Evolutionary conservation across 2,888 invertebrate genomes (phyloP), one percentile per base, ranked within the genome.

Genomic region (Dryobota labecula): DNA sequence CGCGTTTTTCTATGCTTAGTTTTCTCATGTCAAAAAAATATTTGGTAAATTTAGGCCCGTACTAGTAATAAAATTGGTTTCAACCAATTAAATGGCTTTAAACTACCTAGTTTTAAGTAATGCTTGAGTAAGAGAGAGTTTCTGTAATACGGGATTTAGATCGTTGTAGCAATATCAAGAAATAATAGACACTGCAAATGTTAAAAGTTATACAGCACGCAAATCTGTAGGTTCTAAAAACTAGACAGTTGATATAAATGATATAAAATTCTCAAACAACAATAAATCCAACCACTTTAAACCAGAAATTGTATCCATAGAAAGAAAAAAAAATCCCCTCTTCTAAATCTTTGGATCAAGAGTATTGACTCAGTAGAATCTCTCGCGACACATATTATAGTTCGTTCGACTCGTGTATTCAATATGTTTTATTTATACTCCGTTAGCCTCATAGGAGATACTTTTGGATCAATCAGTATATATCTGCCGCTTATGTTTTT

Each of bases 401-500:
- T 68, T 67, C 75, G 41, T 53, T 74, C 56, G 24, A 56, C 38
- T 64, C 41, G 45, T 64, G 36, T 68, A 30, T 64, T 68, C 68
- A 64, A 68, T 54, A 54, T 56, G 11, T 64, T 68, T 68, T 80
- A 68, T 68, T 49, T 54, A 51, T 60, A 41, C 74, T 58, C 62
- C 30, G 73, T 63, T 79, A 54, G 56, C 41, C 51, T 61, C 30
- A n/a, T 51, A 30, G 36, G 33, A 47, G 49, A 51, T 60, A 60
- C 64, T 68, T 74, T 51, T 58, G 54, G 45, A 60, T 67, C 45
- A 79, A 79, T 63, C 66, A 73, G 47, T 63, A 56, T 78, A 64
- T 74, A 64, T 64, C 75, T 45, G 73, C 53, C 30, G 36, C 6
- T 30, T 51, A 24, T 47, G n/a, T 62, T 61, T 47, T 20, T 53